Evolutionary conservation across 2,113 vertebrate species (phyloP).

Genomic region (Climacteris rufus): DNA sequence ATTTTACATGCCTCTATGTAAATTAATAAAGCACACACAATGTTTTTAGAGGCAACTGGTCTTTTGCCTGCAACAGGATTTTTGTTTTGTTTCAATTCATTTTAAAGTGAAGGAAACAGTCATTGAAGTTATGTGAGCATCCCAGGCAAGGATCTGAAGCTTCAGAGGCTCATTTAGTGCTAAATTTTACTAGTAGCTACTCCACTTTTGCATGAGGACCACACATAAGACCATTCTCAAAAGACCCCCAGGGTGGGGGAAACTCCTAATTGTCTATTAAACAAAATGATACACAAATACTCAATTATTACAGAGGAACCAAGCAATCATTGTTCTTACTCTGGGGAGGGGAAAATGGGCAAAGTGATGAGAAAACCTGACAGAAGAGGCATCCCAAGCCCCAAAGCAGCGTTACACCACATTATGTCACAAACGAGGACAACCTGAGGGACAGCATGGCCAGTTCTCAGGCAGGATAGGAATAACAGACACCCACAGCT

Average conservation of each 20-base stretch:
- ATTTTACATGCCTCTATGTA: not conserved
- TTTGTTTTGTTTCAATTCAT: not conserved
- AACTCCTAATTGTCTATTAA: not conserved
- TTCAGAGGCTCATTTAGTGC: not conserved
- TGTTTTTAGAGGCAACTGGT: not conserved
- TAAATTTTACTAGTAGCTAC: not conserved
- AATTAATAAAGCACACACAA: not conserved
- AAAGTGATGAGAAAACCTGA: not conserved
- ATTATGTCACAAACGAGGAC: accelerated
- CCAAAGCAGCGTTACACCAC: not conserved
- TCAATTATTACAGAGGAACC: not conserved
- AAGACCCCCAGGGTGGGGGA: not conserved
- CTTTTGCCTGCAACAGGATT: not conserved
- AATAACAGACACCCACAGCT: not conserved
- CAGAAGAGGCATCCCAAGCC: not conserved
- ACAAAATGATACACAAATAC: not conserved
- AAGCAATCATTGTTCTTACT: not conserved
- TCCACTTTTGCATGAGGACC: not conserved
- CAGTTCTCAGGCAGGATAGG: not conserved
- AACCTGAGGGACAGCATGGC: accelerated
- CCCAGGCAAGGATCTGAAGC: not conserved
- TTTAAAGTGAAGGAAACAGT: not conserved
- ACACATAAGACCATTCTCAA: not conserved
- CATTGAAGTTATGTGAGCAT: not conserved
- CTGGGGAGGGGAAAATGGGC: not conserved